Evolutionary conservation across 2,888 invertebrate genomes (phyloP).

Genomic region (Gisinianus flammeolus): DNA sequence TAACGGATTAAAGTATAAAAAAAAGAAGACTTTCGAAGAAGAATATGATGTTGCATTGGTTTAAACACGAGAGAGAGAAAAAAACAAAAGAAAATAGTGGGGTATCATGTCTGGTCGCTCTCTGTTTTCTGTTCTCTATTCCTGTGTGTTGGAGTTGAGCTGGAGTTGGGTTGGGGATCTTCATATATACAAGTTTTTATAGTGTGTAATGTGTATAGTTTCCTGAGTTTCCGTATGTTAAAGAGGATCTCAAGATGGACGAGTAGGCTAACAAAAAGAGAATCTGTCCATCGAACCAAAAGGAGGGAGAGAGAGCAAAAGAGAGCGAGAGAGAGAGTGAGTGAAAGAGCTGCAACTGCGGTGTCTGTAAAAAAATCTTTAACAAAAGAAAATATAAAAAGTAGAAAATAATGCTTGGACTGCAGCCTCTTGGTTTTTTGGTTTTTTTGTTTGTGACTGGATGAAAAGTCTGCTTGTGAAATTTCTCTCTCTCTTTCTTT

Average conservation of each 20-base stretch:
- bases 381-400: constrained; percentile 24
- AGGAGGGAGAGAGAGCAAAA: not conserved
- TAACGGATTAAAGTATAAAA: not conserved
- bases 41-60: not conserved
- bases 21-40: not conserved
- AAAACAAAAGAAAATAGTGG: not conserved
- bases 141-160: not conserved
- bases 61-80: no score
- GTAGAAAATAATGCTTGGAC: constrained; percentile 6
- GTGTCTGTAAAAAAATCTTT: not conserved
- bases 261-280: constrained; percentile 8
- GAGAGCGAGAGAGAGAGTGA: not conserved
- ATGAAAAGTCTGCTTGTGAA: constrained; percentile 13
- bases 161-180: no score
- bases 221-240: no score
- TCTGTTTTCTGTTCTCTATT: no score
- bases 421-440: not conserved
- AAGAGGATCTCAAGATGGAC: constrained; percentile 15
- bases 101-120: not conserved
- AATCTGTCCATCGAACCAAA: constrained; percentile 32
- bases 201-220: not conserved
- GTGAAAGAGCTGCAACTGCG: constrained; percentile 15
- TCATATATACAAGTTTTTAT: no score
- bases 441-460: constrained; percentile 6
- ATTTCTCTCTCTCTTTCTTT: not conserved